Evolutionary conservation across 2,113 vertebrate species (phyloP), one percentile per base, ranked within the genome.

Genomic region (Mystacornis crossleyi): DNA sequence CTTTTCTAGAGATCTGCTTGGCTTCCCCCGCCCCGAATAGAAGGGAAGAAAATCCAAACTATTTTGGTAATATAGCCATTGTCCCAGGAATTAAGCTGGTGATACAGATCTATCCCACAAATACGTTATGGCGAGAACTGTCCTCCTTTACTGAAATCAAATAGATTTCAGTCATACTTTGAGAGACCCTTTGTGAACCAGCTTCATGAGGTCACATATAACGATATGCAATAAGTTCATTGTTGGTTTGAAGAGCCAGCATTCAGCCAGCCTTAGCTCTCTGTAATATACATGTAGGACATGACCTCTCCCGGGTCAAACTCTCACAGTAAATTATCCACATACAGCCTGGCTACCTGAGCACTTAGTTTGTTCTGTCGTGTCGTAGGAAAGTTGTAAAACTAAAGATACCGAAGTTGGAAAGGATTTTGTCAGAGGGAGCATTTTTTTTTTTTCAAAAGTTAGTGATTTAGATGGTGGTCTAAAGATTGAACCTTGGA

Each of bases 281-380:
- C 6, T 1, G 3, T 38, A 47, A 31, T 8, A n/a, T 2, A 43
- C 36, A 11, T 5, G 3, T 6, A 45, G 45, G 19, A 51, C 36
- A 7, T 60, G 23, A 73, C 28, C 12, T 51, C n/a, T 10, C 11
- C 2, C 11, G 17, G 36, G 20, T 45, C 38, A 86, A 8, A 1
- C 6, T 64, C 8, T 78, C 58, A 53, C 18, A 57, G 29, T 40
- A 70, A 81, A 66, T 48, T 45, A 86, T 28, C 36, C 25, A 19
- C 26, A 16, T 34, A 16, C 5, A 65, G 29, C 25, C 23, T 73
- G 31, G 25, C 50, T 81, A 73, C 17, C 26, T 31, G 53, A 82
- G 18, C 38, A 38, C 14, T 61, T n/a, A 9, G 16, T 81, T 60
- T 81, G 25, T 55, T 93, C 21, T 48, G 9, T 36, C 34, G 5